phyloP scores from a whole-genome alignment of 2,113 vertebrate genomes.

The Ammodytes dubius region DNA sequence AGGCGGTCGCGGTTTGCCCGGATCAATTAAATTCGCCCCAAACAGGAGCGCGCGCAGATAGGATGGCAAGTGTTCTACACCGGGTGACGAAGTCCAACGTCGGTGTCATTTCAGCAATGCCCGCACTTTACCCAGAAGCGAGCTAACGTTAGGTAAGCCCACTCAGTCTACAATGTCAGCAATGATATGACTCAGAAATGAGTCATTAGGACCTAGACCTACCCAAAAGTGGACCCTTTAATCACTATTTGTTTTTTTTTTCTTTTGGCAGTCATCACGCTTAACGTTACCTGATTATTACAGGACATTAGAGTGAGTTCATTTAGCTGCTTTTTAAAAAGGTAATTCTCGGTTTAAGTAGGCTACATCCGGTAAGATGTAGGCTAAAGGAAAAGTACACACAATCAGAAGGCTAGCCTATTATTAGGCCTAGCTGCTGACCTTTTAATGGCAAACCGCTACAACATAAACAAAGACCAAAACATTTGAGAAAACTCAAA shows the following conservation, averaged over 20 bases:
- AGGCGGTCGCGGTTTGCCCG: constrained; percentile 35
- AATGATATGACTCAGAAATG: not conserved
- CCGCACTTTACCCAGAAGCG: not conserved
- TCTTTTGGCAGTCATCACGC: not conserved
- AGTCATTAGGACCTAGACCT: not conserved
- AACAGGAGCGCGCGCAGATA: constrained; percentile 63
- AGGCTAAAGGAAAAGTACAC: no score
- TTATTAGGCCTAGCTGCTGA: no score
- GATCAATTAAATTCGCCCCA: constrained; percentile 74
- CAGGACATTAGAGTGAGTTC: no score
- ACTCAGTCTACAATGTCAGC: not conserved
- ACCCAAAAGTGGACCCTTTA: not conserved
- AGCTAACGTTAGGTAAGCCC: not conserved
- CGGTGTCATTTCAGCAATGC: constrained; percentile 22
- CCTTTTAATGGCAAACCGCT: no score
- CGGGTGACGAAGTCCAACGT: constrained; percentile 57
- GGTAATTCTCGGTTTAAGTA: no score
- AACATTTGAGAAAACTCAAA: no score
- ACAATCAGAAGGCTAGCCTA: no score
- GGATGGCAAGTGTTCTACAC: constrained; percentile 65
- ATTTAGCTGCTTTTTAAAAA: no score
- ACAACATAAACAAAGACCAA: no score
- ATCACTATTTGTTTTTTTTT: not conserved
- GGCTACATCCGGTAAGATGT: no score
- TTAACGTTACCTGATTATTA: no score